Percentiles rank a stretch among this genome's conserved stretches.
Evolutionary conservation across 2,797 vertebrate genomes (phyloP).

Genomic region (Capromys pilorides): DNA sequence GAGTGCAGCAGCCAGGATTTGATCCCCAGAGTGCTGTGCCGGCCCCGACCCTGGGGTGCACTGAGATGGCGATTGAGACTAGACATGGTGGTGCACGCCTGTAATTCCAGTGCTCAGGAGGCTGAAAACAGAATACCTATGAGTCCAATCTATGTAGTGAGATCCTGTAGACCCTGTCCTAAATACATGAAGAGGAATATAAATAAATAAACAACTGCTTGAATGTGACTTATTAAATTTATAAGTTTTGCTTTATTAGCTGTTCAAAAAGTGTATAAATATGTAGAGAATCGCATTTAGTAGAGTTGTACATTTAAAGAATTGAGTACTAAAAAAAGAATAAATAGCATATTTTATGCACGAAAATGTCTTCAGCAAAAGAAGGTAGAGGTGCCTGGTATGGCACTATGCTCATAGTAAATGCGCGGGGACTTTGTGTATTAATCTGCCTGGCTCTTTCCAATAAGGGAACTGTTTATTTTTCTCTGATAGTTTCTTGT

Average conservation of each 20-base stretch:
- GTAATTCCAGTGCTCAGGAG: too few species aligned
- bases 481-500: not conserved
- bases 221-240: slow-evolving; percentile 49
- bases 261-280: slow-evolving; percentile 60
- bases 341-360: slow-evolving; percentile 23
- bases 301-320: slow-evolving; percentile 58
- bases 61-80: too few species aligned
- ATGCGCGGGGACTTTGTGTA: not conserved
- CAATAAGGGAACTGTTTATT: not conserved
- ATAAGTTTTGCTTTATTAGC: slow-evolving; percentile 58
- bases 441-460: not conserved
- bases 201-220: slow-evolving; percentile 17
- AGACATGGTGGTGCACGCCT: too few species aligned
- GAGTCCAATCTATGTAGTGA: too few species aligned
- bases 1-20: too few species aligned
- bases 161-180: too few species aligned
- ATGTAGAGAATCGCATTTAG: slow-evolving; percentile 48
- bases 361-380: slow-evolving; percentile 10
- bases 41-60: too few species aligned
- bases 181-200: too few species aligned
- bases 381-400: not conserved
- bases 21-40: too few species aligned
- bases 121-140: too few species aligned
- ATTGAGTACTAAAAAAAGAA: slow-evolving; percentile 49
- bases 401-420: not conserved